Evolutionary conservation across 2,113 vertebrate genomes (phyloP), one percentile per base, ranked within the genome.

Genomic region (Fulmarus glacialis): DNA sequence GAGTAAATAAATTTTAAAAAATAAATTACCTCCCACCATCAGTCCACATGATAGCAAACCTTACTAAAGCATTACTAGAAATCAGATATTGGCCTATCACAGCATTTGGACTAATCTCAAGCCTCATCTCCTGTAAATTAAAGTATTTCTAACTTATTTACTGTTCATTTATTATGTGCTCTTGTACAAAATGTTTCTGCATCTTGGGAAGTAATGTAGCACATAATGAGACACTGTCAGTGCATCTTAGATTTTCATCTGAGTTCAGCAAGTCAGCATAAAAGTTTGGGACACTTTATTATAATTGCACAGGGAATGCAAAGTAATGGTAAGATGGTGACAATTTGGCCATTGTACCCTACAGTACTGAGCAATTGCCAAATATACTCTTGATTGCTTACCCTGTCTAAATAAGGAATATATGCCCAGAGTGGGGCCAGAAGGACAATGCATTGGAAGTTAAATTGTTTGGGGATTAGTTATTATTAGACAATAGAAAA

Each of bases 1-100:
- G 92, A 96, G 96, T 92, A 97, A 98, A 98, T 97, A 97, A 96
- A 96, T 96, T 89, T 3, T 17, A 36, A 53, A 91, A 82, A 95
- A 74, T 34, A 93, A 87, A 87, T 42, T 45, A 82, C 82, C 71
- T 88, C 85, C 87, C 70, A 89, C 84, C 2, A 9, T 79, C 82
- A 86, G 34, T 73, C 62, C 60, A 40, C 71, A 74, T 55, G 66
- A 82, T 82, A 85, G 85, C 71, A 88, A 97, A 96, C 50, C 50
- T 87, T 89, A 79, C 62, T 84, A 66, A 97, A 88, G 26, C 74
- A 85, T 90, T 92, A 66, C 84, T 95, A 97, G 93, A 97, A 94
- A 78, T 92, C 70, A 83, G 82, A 77, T 88, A 67, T 64, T 87
- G 94, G 90, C 88, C 60, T 87, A 68, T 58, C 17, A 63, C 3